These are phyloP conservation scores for Gadus chalcogrammus DNA, from an alignment of 2,113 vertebrate species.

Conservation along the genomic window DNA sequence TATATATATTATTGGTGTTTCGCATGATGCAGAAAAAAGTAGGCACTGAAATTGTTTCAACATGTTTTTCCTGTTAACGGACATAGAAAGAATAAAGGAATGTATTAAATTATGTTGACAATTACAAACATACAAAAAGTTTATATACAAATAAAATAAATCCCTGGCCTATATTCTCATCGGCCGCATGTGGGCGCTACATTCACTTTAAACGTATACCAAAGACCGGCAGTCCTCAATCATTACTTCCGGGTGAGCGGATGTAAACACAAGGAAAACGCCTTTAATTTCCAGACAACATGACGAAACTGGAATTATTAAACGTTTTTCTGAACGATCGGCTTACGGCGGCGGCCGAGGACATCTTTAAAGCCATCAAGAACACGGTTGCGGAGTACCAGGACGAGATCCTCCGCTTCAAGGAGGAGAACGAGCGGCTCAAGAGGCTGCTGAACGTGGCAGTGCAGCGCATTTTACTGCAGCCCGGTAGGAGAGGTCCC, in stretches of 20 bases:
- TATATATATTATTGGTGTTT: too few relatives aligned
- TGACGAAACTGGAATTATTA: constrained; percentile 61
- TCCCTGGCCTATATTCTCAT: too few relatives aligned
- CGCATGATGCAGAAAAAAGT: too few relatives aligned
- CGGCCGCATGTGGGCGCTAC: too few relatives aligned
- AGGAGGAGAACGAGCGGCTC: constrained; percentile 63
- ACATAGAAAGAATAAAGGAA: too few relatives aligned
- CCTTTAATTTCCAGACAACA: constrained; percentile 20
- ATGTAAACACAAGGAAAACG: constrained; percentile 57
- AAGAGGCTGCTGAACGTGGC: constrained; percentile 52
- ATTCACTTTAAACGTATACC: too few relatives aligned
- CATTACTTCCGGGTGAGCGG: constrained; percentile 41
- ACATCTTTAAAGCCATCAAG: constrained; percentile 61
- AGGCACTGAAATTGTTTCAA: too few relatives aligned
- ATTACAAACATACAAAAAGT: too few relatives aligned
- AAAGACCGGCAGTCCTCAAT: neutral
- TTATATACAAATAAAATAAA: too few relatives aligned
- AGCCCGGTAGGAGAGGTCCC: constrained; percentile 41
- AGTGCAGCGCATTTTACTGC: constrained; percentile 58
- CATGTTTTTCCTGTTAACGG: too few relatives aligned
- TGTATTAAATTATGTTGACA: too few relatives aligned
- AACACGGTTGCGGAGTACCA: constrained; percentile 56
- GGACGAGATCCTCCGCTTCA: constrained; percentile 54
- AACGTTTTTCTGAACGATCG: constrained; percentile 63
- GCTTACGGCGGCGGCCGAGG: constrained; percentile 54